Evolutionary conservation across 2,888 invertebrate species (phyloP), one percentile per base, ranked within the genome.

Genomic region (Protophormia terraenovae): DNA sequence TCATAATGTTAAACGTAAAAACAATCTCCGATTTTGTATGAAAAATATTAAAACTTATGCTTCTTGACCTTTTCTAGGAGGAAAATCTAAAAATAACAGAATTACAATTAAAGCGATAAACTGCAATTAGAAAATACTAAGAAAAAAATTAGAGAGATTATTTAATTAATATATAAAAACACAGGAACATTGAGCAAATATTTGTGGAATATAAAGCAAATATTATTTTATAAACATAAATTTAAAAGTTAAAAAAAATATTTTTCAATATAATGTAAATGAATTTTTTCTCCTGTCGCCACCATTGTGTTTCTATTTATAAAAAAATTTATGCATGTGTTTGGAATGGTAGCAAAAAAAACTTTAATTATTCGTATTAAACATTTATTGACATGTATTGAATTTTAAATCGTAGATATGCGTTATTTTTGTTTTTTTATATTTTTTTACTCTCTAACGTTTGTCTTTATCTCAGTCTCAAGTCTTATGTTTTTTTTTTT

Each of bases 31-130:
- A 53, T 75, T 60, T 22, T 24, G 47, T 53, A 24, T 12, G 38
- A 45, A 60, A 66, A 41, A 32, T 7, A 24, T 4, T 35, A 50
- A 41, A 29, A 12, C 22, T 32, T 64, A 50, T 71, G 69, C 58
- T 55, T 64, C 41, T 69, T 85, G 78, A 85, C 82, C 85, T 85
- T 79, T 85, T 82, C 82, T 60, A 29, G 27, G 22, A 27, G 45
- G 10, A 60, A 58, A 47, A 35, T 69, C 1, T 3, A 19, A 27
- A 3, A 24, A 50, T 41, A 32, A n/a, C n/a, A 41, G 7, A 41
- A 71, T 41, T 22, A 50, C 8, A 50, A 47, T 10, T 16, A 12
- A 38, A 41, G 16, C 58, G 14, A 58, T 19, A 29, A 14, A 16
- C 12, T 24, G 14, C 14, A 12, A 14, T 53, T 22, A 12, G 1